Base-by-base conservation (phyloP, 1,140 invertebrate species). In the Drosophila lacteicornis region DNA sequence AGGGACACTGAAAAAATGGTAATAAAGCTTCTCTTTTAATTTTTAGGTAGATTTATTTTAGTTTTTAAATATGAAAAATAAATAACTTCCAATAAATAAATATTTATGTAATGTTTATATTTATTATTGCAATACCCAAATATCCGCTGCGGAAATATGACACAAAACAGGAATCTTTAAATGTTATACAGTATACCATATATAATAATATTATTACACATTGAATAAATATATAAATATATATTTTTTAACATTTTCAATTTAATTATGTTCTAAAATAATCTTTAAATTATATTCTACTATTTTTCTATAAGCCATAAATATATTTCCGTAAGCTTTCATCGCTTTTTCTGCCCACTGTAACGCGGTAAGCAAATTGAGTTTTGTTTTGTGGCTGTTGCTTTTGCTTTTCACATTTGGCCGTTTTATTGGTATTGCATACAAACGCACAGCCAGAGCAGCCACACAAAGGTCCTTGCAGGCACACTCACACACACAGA, bases 381-480 rank as follows among this genome's bases (percentile, higher is more conserved):
- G 78, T 59, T 87, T 80, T 55, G 76, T 75, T 51, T 56, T 82
- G 77, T 83, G 62, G 63, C 46, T 67, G 66, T 67, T 61, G 70
- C 66, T 85, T 55, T 56, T 82, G 80, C 76, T 76, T 78, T 79
- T 57, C 78, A 74, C 85, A 81, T 88, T 90, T 90, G 78, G 78
- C 81, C 82, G 71, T 88, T 88, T 88, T 88, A 88, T 88, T 88
- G 81, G 74, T 75, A 81, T 38, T 83, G 84, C 84, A 88, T 83
- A 87, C 84, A 76, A 71, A 75, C 58, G 55, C 63, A 76, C 55
- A 51, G 3, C 49, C 49, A 17, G 25, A 36, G 9, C 11, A 59
- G 50, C n/a, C 36, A 42, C 17, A 71, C 15, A 70, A 25, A 70
- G 43, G 63, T 63, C 60, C 60, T 63, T 22, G n/a, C 53, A 38